phyloP scores from a whole-genome alignment of 1,140 invertebrate species.

The Wiebesia pumilae region DNA sequence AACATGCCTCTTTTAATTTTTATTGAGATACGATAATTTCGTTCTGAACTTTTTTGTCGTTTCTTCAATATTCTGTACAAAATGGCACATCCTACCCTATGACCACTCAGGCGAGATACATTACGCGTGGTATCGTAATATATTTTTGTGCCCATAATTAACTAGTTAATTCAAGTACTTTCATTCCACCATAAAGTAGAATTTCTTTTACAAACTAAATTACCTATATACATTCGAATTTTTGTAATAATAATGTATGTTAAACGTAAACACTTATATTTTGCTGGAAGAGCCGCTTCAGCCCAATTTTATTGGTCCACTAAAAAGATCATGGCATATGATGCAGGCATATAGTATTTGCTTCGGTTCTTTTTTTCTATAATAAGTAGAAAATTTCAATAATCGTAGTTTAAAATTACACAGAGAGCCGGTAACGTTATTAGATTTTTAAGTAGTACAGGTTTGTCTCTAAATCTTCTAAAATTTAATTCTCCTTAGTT shows the following conservation, averaged over 20 bases:
- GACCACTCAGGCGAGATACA: slow-evolving; percentile 54
- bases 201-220: slow-evolving; percentile 53
- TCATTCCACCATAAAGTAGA: slow-evolving; percentile 61
- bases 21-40: slow-evolving; percentile 55
- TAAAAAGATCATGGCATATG: slow-evolving; percentile 58
- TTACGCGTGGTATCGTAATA: slow-evolving; percentile 38
- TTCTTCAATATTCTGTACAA: slow-evolving; percentile 64
- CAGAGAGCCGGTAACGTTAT: slow-evolving; percentile 37
- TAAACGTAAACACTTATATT: slow-evolving; percentile 59
- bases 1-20: slow-evolving; percentile 47
- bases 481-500: neutral
- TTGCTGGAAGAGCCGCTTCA: slow-evolving; percentile 54
- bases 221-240: slow-evolving; percentile 67
- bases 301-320: slow-evolving; percentile 65
- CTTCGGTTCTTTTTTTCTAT: slow-evolving; percentile 23
- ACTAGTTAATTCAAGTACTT: slow-evolving; percentile 66
- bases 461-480: slow-evolving; percentile 22
- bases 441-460: slow-evolving; percentile 29
- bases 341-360: slow-evolving; percentile 39
- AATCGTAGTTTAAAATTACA: slow-evolving; percentile 40
- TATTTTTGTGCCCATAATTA: slow-evolving; percentile 43
- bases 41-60: slow-evolving; percentile 56
- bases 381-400: slow-evolving; percentile 40
- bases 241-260: slow-evolving; percentile 52
- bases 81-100: slow-evolving; percentile 73